These are phyloP conservation scores for Coryphaenoides rupestris DNA, from an alignment of 2,113 vertebrate species.

Conservation along the genomic window DNA sequence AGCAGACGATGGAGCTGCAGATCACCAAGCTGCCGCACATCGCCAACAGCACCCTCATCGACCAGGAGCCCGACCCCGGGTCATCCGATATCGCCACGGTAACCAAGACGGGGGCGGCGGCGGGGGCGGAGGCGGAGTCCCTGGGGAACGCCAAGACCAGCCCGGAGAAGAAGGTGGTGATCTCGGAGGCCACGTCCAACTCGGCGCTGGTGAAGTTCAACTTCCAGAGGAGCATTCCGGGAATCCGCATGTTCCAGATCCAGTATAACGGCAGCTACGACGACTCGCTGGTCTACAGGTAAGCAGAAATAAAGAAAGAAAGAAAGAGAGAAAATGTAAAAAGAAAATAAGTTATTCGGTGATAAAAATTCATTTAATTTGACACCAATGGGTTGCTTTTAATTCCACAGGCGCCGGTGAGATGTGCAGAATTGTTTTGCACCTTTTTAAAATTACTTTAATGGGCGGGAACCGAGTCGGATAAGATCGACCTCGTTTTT, in stretches of 20 bases:
- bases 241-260: conserved; percentile 99
- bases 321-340: background rate
- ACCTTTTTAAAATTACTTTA: no score
- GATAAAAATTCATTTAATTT: background rate
- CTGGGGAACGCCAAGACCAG: conserved; percentile 85
- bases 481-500: background rate
- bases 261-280: conserved; percentile 98
- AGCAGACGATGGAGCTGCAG: conserved; percentile 87
- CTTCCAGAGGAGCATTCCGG: conserved; percentile 96
- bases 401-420: background rate
- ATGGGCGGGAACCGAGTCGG: no score
- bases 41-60: conserved; percentile 86
- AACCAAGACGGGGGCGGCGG: conserved; percentile 86
- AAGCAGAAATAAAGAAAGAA: conserved; percentile 42
- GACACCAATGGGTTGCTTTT: background rate
- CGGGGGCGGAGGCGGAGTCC: conserved; percentile 69
- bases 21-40: conserved; percentile 95
- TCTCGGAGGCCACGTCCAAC: conserved; percentile 89
- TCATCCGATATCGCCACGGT: conserved; percentile 97
- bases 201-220: conserved; percentile 93
- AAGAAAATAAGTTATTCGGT: no score
- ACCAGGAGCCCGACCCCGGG: conserved; percentile 89
- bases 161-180: conserved; percentile 90
- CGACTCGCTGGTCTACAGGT: conserved; percentile 98
- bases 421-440: background rate